These are phyloP conservation scores for Peromyscus maniculatus DNA, from an alignment of 2,113 vertebrate genomes.

Conservation along the genomic window DNA sequence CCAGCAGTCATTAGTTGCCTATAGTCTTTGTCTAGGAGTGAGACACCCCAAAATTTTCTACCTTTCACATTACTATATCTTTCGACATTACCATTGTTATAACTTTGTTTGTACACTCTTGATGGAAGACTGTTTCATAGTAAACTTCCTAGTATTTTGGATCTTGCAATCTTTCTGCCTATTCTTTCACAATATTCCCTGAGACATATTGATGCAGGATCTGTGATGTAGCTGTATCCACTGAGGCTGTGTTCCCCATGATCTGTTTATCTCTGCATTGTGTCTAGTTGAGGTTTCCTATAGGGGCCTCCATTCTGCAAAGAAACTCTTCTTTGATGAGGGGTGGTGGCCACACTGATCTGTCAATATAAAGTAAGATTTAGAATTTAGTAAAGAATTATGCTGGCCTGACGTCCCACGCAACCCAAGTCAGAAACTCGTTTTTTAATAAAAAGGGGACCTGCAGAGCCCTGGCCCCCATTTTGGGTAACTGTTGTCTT, in stretches of 20 bases:
- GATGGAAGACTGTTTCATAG: background rate
- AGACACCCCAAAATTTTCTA: background rate
- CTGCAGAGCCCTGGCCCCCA: no score
- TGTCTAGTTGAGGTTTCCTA: no score
- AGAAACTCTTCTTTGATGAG: background rate
- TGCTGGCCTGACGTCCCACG: no score
- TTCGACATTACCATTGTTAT: background rate
- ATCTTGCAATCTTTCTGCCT: background rate
- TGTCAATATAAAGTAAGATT: background rate
- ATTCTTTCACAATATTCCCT: background rate
- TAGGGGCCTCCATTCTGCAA: background rate
- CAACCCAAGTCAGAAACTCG: no score
- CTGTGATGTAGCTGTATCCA: background rate
- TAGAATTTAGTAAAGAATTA: background rate
- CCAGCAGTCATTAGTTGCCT: background rate
- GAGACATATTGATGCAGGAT: background rate
- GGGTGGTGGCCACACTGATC: no score
- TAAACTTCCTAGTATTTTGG: background rate
- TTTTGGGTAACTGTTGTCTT: no score
- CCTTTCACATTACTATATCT: background rate
- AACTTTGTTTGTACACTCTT: background rate
- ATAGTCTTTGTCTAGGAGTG: background rate
- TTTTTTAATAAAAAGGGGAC: no score
- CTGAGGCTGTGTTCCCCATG: background rate
- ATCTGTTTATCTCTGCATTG: background rate